phyloP scores from a whole-genome alignment of 2,888 invertebrate genomes.

The Noctuana brunneofusca region DNA sequence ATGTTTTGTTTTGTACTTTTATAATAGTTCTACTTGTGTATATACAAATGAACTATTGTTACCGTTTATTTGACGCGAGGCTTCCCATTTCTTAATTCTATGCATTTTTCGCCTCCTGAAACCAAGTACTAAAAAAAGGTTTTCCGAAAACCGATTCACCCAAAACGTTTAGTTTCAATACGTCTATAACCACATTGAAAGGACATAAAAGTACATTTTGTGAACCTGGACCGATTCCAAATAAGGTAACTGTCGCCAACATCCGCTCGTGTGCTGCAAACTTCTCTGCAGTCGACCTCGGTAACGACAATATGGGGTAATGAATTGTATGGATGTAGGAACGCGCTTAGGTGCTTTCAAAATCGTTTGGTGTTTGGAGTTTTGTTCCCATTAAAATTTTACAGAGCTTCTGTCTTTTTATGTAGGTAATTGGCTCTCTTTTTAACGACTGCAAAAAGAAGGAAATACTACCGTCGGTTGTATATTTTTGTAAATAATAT shows the following conservation, averaged over 20 bases:
- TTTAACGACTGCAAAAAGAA: too few relatives aligned
- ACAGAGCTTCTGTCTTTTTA: too few relatives aligned
- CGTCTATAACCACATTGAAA: conserved; percentile 68
- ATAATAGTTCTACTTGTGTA: too few relatives aligned
- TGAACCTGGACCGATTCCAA: conserved; percentile 75
- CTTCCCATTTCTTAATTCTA: too few relatives aligned
- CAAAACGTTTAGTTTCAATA: conserved; percentile 35
- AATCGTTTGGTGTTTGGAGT: not conserved
- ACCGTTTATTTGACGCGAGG: too few relatives aligned
- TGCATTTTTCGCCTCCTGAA: too few relatives aligned
- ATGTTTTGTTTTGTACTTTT: too few relatives aligned
- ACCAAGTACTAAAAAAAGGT: too few relatives aligned
- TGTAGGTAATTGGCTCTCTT: too few relatives aligned
- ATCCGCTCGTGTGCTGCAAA: conserved; percentile 55
- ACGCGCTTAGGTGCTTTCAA: not conserved
- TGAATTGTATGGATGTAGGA: conserved; percentile 41
- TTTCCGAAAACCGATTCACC: not conserved
- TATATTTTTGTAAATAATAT: too few relatives aligned
- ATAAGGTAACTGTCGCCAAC: conserved; percentile 79
- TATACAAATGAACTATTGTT: too few relatives aligned
- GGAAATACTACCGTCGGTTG: too few relatives aligned
- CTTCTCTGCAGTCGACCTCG: conserved; percentile 27
- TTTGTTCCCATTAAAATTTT: not conserved
- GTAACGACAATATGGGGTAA: conserved; percentile 22
- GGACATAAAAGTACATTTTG: conserved; percentile 74